Evolutionary conservation across 2,113 vertebrate species (phyloP), one percentile per base, ranked within the genome.

Genomic region (Cyanoramphus novaezelandiae): DNA sequence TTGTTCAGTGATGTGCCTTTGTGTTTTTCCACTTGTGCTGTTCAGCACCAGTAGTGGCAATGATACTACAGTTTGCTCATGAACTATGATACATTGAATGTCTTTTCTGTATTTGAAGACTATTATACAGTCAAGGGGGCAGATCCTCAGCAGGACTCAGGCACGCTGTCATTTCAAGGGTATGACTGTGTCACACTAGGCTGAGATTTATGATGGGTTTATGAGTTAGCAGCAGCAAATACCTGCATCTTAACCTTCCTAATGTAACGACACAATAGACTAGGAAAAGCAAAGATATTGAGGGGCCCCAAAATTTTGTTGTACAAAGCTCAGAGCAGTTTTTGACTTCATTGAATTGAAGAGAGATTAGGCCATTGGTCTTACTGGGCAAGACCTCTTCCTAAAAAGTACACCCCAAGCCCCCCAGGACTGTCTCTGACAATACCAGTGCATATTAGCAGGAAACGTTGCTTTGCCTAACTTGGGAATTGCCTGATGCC

Each of bases 1-100:
- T 50, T 75, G 47, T 47, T 49, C 28, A 59, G 50, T 3, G 25
- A 18, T 2, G 4, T 0, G 0, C 3, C 18, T 72, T 31, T 53
- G 11, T 27, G 28, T 57, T 55, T 35, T 59, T n/a, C 57, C 37
- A 62, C 27, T 72, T 37, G 24, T 52, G 41, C 12, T 64, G 18
- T 35, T 86, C 76, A 18, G 10, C 43, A 47, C 37, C 33, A 39
- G 33, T 31, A 50, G 37, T n/a, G 39, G 27, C 1, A 1, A 41
- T 20, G 28, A 64, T 5, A n/a, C 25, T 47, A 53, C 17, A 17
- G 14, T 68, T 88, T 84, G 47, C 9, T 77, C 24, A 27, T 27
- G 16, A 37, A 60, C 27, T 44, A 20, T 31, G n/a, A 37, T 27
- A 17, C 21, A 31, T 90, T 60, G 20, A 68, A 78, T 35, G 16